These are phyloP conservation scores for Parus major DNA, from an alignment of 2,113 vertebrate genomes.

Conservation along the genomic window DNA sequence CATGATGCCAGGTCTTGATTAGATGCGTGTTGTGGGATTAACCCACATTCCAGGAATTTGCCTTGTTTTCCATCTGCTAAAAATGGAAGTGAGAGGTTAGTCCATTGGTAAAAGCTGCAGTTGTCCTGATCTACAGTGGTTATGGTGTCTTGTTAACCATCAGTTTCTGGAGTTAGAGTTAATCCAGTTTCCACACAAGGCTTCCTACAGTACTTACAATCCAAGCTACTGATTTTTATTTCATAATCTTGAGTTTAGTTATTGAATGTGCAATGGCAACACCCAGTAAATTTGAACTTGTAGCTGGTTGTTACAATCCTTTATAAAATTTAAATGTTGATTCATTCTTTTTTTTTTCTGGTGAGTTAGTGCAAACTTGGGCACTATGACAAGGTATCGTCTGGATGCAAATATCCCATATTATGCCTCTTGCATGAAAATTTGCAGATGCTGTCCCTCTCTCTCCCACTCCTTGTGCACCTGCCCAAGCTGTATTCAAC, in stretches of 20 bases:
- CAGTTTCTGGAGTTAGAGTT: background rate
- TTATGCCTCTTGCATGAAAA: conserved; percentile 54
- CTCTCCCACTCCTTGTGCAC: conserved; percentile 12
- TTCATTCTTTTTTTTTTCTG: background rate
- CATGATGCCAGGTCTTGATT: background rate
- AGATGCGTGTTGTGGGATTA: background rate
- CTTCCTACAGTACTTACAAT: background rate
- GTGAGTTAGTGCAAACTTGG: conserved; percentile 47
- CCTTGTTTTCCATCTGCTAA: background rate
- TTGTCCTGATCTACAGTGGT: background rate
- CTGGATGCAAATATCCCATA: conserved; percentile 27
- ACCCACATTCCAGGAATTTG: background rate
- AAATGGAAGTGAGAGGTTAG: background rate
- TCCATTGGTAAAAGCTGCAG: background rate
- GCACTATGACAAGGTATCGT: background rate
- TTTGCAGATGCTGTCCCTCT: conserved; percentile 8
- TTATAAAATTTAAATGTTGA: background rate
- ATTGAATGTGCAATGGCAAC: background rate
- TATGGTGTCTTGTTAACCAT: background rate
- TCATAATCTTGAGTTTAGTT: background rate
- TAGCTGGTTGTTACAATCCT: background rate
- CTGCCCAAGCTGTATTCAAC: conserved; percentile 61
- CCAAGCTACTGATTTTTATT: background rate
- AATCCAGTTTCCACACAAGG: background rate
- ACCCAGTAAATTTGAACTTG: background rate